Base-by-base conservation (phyloP, 2,888 invertebrate species). In the Cheilosia urbana region DNA sequence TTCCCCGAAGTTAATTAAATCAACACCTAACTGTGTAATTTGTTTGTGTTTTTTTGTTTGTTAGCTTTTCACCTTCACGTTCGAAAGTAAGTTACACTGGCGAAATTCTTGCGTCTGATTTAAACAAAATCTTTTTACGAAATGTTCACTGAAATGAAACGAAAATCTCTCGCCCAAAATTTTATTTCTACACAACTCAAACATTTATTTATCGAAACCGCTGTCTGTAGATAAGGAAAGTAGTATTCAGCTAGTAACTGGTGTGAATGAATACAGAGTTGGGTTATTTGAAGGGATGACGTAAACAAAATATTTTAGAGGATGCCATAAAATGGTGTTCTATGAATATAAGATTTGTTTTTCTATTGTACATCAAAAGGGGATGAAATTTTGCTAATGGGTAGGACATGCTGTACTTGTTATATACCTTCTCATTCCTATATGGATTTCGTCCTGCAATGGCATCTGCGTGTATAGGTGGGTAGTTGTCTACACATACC, bases 141-240 rank as follows among this genome's bases (percentile, higher is more conserved):
- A 92, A 92, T 92, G 92, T 91, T 90, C 88, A 90, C 89, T 90
- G 90, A 90, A 90, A 90, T 89, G 90, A 91, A 91, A 91, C 90
- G 91, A 91, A 91, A 92, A 91, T 91, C 91, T 91, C 90, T 91
- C 91, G 91, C 91, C 91, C 91, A 90, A 91, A 91, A 91, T 90
- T 88, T 90, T 91, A 90, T 90, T 92, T 91, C 91, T 91, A 91
- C 91, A 91, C 91, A 92, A 92, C 91, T 92, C 91, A 92, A 92
- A 92, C 91, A 92, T 92, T 92, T 92, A 91, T 92, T 92, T 92
- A 92, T 91, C 89, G 90, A 90, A 92, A 92, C 92, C 92, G 90
- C 92, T 90, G 92, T 85, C 88, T 88, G 72, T 88, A 89, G 90
- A 90, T 87, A 88, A 87, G 87, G 89, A 88, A 72, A 87, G 85